Evolutionary conservation across 1,140 invertebrate genomes (phyloP).

Genomic region (Papilio glaucus): DNA sequence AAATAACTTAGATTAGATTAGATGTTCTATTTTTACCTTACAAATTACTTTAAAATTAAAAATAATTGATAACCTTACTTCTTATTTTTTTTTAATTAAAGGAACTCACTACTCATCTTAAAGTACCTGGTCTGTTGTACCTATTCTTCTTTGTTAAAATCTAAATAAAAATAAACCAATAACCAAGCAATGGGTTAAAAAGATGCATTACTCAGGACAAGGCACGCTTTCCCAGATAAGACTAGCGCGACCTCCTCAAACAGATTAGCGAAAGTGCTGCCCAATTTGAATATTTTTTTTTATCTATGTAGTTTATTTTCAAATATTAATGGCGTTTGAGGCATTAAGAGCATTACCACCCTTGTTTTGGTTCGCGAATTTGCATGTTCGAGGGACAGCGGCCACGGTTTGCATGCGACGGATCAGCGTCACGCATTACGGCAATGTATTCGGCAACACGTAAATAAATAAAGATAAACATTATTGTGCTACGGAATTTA

Average conservation of each 20-base stretch:
- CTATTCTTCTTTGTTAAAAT: not conserved
- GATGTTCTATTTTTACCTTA: no score
- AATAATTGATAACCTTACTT: no score
- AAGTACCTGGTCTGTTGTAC: no score
- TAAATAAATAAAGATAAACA: constrained; percentile 79
- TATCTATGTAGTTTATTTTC: constrained; percentile 67
- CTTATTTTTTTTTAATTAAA: no score
- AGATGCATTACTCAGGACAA: constrained; percentile 29
- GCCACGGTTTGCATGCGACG: constrained; percentile 58
- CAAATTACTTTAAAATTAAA: no score
- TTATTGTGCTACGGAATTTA: constrained; percentile 44
- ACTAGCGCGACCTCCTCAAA: constrained; percentile 40
- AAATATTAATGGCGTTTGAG: constrained; percentile 75
- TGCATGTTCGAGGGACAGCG: constrained; percentile 64
- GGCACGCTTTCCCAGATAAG: constrained; percentile 39
- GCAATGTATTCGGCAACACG: constrained; percentile 72
- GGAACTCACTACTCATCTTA: no score
- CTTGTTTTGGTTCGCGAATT: constrained; percentile 75
- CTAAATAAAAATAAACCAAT: constrained; percentile 4
- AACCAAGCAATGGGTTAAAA: constrained; percentile 27
- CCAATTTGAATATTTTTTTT: constrained; percentile 75
- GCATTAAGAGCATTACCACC: constrained; percentile 75
- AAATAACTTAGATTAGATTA: no score
- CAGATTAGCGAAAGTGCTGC: constrained; percentile 57
- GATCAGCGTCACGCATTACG: constrained; percentile 71